These are phyloP conservation scores for Entomobrya multifasciata DNA, from an alignment of 2,888 invertebrate genomes.

Conservation along the genomic window DNA sequence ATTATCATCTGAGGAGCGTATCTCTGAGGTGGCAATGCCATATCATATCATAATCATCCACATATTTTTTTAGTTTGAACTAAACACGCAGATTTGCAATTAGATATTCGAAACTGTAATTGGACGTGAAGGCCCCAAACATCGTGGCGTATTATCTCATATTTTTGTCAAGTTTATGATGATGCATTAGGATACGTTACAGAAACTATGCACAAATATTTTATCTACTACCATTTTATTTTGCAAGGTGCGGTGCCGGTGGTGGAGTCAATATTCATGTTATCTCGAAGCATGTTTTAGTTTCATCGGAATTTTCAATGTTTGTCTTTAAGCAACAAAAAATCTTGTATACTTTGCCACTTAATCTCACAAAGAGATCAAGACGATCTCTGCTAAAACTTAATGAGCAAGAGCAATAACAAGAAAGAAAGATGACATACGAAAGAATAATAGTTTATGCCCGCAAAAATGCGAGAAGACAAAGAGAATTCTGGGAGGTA, in stretches of 20 bases:
- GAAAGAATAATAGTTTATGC: no score
- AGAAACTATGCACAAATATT: background rate
- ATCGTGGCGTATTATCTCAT: conserved; percentile 29
- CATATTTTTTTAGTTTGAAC: conserved; percentile 16
- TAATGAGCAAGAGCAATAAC: background rate
- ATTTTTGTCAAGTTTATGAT: background rate
- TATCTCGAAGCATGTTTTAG: background rate
- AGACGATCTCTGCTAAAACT: background rate
- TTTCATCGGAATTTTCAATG: background rate
- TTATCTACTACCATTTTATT: no score
- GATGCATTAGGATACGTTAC: background rate
- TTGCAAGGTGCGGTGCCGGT: conserved; percentile 18
- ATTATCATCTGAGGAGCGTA: background rate
- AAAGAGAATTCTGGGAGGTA: background rate
- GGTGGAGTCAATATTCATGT: no score
- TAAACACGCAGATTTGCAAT: conserved; percentile 45
- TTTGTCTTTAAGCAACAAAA: conserved; percentile 14
- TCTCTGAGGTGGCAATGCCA: conserved; percentile 16
- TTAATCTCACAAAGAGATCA: conserved; percentile 4
- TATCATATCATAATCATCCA: background rate
- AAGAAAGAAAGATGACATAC: background rate
- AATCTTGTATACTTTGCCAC: background rate
- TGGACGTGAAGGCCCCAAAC: conserved; percentile 3
- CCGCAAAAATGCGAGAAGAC: background rate
- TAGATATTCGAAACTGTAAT: conserved; percentile 48